Conservation (phyloP, 2,113 vertebrate species). For the Grallaria varia region DNA sequence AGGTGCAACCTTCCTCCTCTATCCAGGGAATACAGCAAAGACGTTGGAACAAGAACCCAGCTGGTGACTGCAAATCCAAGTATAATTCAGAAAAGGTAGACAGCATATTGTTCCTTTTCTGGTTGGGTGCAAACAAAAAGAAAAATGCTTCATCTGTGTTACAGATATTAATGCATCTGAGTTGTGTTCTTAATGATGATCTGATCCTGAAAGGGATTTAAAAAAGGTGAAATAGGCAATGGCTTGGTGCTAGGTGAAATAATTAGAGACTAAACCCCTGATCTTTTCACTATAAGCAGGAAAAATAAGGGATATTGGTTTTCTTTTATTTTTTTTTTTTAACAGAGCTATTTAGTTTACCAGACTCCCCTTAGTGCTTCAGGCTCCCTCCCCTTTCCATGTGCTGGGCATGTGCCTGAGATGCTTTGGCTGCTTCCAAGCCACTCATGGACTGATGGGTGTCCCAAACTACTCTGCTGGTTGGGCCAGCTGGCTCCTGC, state of each 20-base stretch:
- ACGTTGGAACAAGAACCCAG: constrained; percentile 89
- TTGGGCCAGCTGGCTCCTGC: neutral
- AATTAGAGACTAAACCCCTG: neutral
- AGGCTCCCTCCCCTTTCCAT: neutral
- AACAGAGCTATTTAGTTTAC: neutral
- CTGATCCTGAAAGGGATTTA: neutral
- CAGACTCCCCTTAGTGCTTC: neutral
- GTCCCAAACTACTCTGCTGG: neutral
- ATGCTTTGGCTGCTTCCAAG: neutral
- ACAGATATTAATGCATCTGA: neutral
- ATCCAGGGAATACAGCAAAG: constrained; percentile 85
- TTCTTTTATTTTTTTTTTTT: neutral
- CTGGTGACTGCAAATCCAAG: constrained; percentile 97
- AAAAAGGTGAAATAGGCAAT: neutral
- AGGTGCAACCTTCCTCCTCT: constrained; percentile 97
- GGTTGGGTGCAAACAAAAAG: neutral
- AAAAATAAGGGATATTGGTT: neutral
- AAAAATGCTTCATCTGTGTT: neutral
- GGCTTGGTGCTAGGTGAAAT: neutral
- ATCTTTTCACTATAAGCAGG: neutral
- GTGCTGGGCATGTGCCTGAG: rapidly evolving
- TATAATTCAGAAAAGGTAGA: constrained; percentile 94
- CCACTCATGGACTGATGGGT: neutral
- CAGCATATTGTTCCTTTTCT: neutral
- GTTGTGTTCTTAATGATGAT: neutral